Conservation (phyloP, 2,888 invertebrate species). For the Laothoe populi region DNA sequence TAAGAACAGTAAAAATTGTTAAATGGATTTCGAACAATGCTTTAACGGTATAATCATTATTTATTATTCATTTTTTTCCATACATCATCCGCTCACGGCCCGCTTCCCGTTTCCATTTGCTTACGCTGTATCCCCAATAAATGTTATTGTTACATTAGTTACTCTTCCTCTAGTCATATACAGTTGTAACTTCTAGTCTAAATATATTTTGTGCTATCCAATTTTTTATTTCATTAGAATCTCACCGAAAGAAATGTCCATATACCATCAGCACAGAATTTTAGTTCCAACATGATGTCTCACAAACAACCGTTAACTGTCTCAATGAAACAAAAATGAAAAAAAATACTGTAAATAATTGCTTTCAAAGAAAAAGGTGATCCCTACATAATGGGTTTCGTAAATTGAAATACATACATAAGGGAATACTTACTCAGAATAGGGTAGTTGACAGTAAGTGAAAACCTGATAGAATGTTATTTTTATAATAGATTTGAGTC, state of each 20-base stretch:
- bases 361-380: too few species aligned
- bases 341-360: too few species aligned
- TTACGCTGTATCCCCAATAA: conserved; percentile 15
- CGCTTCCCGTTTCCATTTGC: conserved; percentile 21
- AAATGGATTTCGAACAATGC: conserved; percentile 9
- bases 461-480: too few species aligned
- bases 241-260: not conserved
- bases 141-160: conserved; percentile 22
- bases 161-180: conserved; percentile 19
- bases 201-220: conserved; percentile 26
- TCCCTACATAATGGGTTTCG: too few species aligned
- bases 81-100: conserved; percentile 6
- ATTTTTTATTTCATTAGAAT: conserved; percentile 29
- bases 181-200: conserved; percentile 27
- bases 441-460: too few species aligned
- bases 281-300: conserved; percentile 58
- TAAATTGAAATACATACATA: not conserved
- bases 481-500: too few species aligned
- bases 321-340: too few species aligned
- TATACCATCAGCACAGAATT: conserved; percentile 63
- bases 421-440: not conserved
- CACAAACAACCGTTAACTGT: conserved; percentile 61
- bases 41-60: conserved; percentile 25
- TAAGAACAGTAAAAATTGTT: too few species aligned
- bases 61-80: conserved; percentile 15